Percentiles rank a stretch among this genome's conserved stretches.
These are phyloP conservation scores for Cynaeus angustus DNA, from an alignment of 2,888 invertebrate genomes.

Conservation along the genomic window DNA sequence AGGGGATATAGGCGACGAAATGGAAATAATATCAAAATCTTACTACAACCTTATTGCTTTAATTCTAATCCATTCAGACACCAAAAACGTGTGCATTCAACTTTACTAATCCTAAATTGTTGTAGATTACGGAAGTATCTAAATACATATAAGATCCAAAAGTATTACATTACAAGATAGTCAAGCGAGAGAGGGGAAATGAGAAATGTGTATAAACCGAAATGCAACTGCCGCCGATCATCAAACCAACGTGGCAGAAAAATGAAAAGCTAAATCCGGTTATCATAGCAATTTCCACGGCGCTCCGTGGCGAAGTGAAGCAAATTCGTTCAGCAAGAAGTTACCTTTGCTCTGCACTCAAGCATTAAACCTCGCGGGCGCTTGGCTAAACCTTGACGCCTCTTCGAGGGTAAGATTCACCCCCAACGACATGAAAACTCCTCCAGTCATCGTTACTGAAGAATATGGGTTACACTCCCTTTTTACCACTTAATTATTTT, in stretches of 20 bases:
- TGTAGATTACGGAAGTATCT: no score
- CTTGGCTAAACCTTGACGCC: conserved; percentile 33
- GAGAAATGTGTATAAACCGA: conserved; percentile 67
- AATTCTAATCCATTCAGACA: conserved; percentile 3
- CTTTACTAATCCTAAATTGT: background rate
- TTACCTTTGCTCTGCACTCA: conserved; percentile 60
- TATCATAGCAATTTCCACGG: conserved; percentile 73
- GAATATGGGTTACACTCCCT: conserved; percentile 5
- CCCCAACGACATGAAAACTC: conserved; percentile 11
- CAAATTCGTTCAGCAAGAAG: conserved; percentile 59
- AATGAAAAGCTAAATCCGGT: conserved; percentile 74
- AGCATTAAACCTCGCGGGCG: conserved; percentile 57
- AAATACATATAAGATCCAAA: background rate
- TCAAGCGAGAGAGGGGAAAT: conserved; percentile 62
- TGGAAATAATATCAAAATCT: conserved; percentile 38
- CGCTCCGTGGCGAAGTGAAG: conserved; percentile 57
- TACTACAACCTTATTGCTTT: background rate
- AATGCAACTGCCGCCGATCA: conserved; percentile 66
- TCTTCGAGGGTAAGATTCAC: conserved; percentile 25
- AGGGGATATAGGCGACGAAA: conserved; percentile 58
- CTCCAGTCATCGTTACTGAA: conserved; percentile 11
- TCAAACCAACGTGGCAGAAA: conserved; percentile 73
- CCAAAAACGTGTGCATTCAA: background rate
- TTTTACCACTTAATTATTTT: background rate
- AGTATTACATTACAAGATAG: conserved; percentile 54